phyloP scores from a whole-genome alignment of 2,113 vertebrate genomes.

The Podarcis muralis region DNA sequence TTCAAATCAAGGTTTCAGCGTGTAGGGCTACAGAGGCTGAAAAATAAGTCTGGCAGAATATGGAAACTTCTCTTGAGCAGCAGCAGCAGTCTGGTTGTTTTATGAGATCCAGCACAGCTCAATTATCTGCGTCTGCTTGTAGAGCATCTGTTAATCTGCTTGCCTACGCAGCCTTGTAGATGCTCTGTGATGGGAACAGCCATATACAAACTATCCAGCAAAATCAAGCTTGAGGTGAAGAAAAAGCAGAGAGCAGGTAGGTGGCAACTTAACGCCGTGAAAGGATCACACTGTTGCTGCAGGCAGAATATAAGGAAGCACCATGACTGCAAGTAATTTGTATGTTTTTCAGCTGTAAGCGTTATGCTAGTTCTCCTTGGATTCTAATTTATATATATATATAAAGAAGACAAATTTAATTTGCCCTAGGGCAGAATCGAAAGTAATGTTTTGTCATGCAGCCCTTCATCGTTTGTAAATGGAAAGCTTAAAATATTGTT shows the following conservation, averaged over 20 bases:
- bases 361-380: background rate
- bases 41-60: background rate
- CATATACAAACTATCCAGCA: conserved; percentile 62
- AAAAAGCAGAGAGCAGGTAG: conserved; percentile 65
- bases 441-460: background rate
- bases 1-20: conserved; percentile 3
- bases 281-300: background rate
- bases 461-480: background rate
- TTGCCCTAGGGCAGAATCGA: background rate
- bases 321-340: background rate
- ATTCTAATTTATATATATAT: background rate
- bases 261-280: background rate
- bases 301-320: background rate
- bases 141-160: conserved; percentile 42
- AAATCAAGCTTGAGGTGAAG: conserved; percentile 66
- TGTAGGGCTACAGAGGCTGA: background rate
- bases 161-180: background rate
- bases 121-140: conserved; percentile 2
- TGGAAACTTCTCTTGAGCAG: conserved; percentile 12
- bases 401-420: background rate
- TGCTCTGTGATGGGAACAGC: conserved; percentile 57
- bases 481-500: conserved; percentile 7
- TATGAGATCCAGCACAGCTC: conserved; percentile 20
- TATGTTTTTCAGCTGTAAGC: background rate
- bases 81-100: conserved; percentile 21